Evolutionary conservation across 53 echinoderm and acorn worm genomes (phyloP), one percentile per base, ranked within the genome.

Genomic region (Patiria pectinifera): DNA sequence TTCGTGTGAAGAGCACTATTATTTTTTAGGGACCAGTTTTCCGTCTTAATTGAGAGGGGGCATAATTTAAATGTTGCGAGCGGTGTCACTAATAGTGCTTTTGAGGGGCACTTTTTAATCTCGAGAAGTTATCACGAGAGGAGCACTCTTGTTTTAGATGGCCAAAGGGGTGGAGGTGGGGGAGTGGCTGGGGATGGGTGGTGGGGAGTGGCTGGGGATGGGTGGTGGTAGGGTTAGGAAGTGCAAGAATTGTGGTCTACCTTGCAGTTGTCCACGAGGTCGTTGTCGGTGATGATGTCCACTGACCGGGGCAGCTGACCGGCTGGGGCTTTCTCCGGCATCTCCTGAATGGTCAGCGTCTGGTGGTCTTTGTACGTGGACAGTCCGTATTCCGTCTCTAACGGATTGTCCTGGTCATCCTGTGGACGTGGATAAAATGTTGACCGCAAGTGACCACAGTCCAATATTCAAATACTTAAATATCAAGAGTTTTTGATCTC

Each of bases 291-390:
- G 26, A 97, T 97, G 90, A 99, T 99, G 87, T 99, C 99, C 10
- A 97, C 97, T 15, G 99, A 96, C 48, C 99, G 87, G 4, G 99
- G 97, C 44, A 97, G 92, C 92, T 97, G 97, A 49, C 97, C 97
- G 5, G 97, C 97, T 14, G 99, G 97, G 9, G 99, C 99, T 70
- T 99, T 99, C 93, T 99, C 99, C 14, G 99, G 99, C 99, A 99
- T 99, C 76, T 99, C 99, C 84, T 99, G 99, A 45, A 99, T 99
- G 83, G 94, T 97, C 84, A 99, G 86, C 6, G 97, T 96, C 93
- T 99, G 99, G 66, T 99, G 97, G 89, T 97, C 97, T 82, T 99
- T 97, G 87, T 97, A 99, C 46, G 89, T 93, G 94, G 97, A 97
- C 83, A 99, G 79, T 49, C 99, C 99, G 82, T 94, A 99, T 92